Base-by-base conservation (phyloP, 2,113 vertebrate species). In the Rhinolophus sinicus region DNA sequence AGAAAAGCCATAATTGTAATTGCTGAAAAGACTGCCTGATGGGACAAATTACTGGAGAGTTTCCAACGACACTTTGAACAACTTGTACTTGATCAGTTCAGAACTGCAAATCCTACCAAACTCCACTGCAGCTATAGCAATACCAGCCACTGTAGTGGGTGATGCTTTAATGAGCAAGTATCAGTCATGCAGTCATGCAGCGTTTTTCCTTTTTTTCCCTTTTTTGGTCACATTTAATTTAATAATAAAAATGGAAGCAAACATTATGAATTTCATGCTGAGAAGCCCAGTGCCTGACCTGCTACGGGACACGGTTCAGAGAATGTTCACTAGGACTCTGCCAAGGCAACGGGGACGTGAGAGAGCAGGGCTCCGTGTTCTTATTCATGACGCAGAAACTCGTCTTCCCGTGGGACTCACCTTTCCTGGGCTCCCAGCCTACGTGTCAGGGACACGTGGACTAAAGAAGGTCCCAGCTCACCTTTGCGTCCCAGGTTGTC, bases 21-120 rank as follows among this genome's bases (percentile, higher is more conserved):
- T 78, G 62, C 60, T 83, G 83, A 78, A 91, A 88, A 86, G 72
- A 82, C 35, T 50, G 44, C 62, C 47, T 64, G 28, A 85, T 52
- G 77, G 78, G 73, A 33, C 30, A 77, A 50, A 93, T 94, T 91
- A 40, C 56, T 44, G 50, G 82, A 81, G 76, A 65, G 33, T 87
- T 88, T 96, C 89, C 93, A 72, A 72, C 89, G 95, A 56, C 1
- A 2, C 87, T 82, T 92, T 93, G 72, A 93, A 47, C 50, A 78
- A 52, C 73, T 58, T 33, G n/a, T 9, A 72, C 33, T 73, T 64
- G 8, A 19, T 56, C 50, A 22, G 11, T 86, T 89, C 73, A 44
- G 72, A 69, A 70, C 44, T 26, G 50, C 26, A 83, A 65, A 88
- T 78, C 14, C 76, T 24, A 11, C 28, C 21, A 15, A 87, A 83